A percentile compares a stretch with the other conserved stretches of the same genome.
Conservation (phyloP, 2,888 invertebrate species). For the Cyrtodaria siliqua region DNA sequence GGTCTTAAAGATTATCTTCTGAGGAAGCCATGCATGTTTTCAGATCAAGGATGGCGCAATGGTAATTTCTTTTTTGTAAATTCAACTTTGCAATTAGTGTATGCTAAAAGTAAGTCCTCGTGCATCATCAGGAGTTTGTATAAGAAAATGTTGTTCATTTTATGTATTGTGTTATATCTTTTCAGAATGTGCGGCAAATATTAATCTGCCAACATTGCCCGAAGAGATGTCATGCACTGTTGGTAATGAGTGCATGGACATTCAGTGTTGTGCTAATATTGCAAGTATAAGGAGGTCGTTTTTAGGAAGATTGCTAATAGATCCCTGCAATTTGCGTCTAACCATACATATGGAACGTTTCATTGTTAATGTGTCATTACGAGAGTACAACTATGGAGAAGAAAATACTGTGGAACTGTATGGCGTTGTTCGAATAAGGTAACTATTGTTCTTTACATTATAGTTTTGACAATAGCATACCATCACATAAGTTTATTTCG, state of each 20-base stretch:
- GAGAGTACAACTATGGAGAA: constrained; percentile 8
- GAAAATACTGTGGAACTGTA: constrained; percentile 11
- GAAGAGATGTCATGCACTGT: constrained; percentile 3
- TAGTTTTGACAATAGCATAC: too few species aligned
- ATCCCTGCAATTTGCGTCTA: constrained; percentile 33
- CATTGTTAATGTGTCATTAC: constrained; percentile 4
- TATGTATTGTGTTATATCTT: too few species aligned
- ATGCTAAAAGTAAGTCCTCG: too few species aligned
- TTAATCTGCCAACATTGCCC: neutral
- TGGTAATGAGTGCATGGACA: constrained; percentile 1
- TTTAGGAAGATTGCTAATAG: constrained; percentile 16
- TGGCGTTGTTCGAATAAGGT: constrained; percentile 20
- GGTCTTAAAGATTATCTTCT: constrained; percentile 10
- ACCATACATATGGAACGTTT: constrained; percentile 43
- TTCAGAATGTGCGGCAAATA: too few species aligned
- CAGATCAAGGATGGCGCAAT: constrained; percentile 10
- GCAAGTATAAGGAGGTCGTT: constrained; percentile 7
- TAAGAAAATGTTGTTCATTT: neutral
- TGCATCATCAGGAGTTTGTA: too few species aligned
- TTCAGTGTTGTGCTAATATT: constrained; percentile 13
- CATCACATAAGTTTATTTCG: too few species aligned
- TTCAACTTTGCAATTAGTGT: too few species aligned
- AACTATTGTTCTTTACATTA: neutral
- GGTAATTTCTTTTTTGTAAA: too few species aligned
- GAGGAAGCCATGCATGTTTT: constrained; percentile 12